Percentiles rank a stretch among this genome's conserved stretches.
phyloP scores from a whole-genome alignment of 1,140 invertebrate species.

The Dreissena polymorpha region DNA sequence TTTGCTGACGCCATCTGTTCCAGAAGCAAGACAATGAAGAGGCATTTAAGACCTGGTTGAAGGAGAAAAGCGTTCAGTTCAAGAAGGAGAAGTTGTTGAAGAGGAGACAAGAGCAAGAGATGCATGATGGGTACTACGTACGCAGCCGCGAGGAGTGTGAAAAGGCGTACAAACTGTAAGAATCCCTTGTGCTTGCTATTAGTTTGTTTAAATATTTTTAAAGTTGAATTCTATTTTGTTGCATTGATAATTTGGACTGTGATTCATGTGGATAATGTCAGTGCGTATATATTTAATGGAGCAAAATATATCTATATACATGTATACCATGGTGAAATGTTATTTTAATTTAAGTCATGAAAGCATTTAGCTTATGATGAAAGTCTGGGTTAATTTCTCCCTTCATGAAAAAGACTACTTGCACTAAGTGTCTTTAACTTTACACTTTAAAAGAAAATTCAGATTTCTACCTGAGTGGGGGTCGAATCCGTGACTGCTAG shows the following conservation, averaged over 20 bases:
- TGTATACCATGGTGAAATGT: not conserved
- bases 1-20: constrained; percentile 46
- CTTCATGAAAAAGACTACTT: no score
- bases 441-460: no score
- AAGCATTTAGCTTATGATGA: not conserved
- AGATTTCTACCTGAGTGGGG: no score
- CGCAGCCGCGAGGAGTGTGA: constrained; percentile 71
- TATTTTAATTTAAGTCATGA: not conserved
- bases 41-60: constrained; percentile 70
- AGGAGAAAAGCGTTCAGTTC: constrained; percentile 66
- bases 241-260: not conserved
- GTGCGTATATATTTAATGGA: not conserved
- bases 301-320: not conserved
- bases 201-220: not conserved
- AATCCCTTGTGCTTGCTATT: not conserved
- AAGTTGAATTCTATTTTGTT: not conserved
- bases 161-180: constrained; percentile 75
- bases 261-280: not conserved
- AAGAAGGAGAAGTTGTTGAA: constrained; percentile 71
- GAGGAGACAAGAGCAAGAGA: constrained; percentile 69
- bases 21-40: constrained; percentile 68
- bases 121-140: constrained; percentile 67
- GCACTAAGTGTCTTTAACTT: no score
- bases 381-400: no score
- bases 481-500: no score